A percentile compares a stretch with the other conserved stretches of the same genome.
These are phyloP conservation scores for Eubasilissa regina DNA, from an alignment of 1,140 invertebrate genomes.

Conservation along the genomic window DNA sequence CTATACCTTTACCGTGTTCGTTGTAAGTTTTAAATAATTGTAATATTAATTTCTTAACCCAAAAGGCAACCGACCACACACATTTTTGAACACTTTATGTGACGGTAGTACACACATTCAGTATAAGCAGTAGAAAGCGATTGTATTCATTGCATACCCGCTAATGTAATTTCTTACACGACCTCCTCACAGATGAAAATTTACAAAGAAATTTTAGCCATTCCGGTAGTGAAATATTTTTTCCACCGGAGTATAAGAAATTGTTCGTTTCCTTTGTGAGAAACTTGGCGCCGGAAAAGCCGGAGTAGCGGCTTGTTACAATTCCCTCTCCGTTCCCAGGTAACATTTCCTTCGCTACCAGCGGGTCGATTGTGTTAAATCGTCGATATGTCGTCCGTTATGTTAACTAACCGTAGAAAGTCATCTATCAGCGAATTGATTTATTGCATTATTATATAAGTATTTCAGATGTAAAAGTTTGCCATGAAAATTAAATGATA, in stretches of 20 bases:
- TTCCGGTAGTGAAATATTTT: slow-evolving; percentile 34
- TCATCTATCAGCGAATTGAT: too few species aligned
- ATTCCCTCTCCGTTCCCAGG: slow-evolving; percentile 1
- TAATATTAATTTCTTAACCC: too few species aligned
- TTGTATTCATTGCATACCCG: slow-evolving; percentile 37
- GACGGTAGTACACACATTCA: not conserved
- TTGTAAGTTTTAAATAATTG: too few species aligned
- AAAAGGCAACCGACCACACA: too few species aligned
- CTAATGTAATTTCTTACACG: slow-evolving; percentile 35
- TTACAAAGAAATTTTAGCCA: slow-evolving; percentile 30
- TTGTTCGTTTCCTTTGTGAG: slow-evolving; percentile 37
- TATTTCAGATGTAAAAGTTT: too few species aligned
- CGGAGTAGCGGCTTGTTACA: slow-evolving; percentile 34
- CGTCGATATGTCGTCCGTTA: too few species aligned
- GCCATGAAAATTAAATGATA: too few species aligned
- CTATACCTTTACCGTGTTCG: too few species aligned
- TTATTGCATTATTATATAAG: too few species aligned
- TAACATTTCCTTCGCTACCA: not conserved
- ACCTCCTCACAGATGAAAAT: slow-evolving; percentile 28
- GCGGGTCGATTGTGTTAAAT: too few species aligned
- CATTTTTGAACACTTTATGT: too few species aligned
- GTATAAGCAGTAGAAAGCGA: slow-evolving; percentile 23
- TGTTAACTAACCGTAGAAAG: too few species aligned
- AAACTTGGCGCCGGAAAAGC: slow-evolving; percentile 29
- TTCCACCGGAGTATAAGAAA: slow-evolving; percentile 15